Evolutionary conservation across 2,113 vertebrate species (phyloP).

Genomic region (Phyllostomus discolor): DNA sequence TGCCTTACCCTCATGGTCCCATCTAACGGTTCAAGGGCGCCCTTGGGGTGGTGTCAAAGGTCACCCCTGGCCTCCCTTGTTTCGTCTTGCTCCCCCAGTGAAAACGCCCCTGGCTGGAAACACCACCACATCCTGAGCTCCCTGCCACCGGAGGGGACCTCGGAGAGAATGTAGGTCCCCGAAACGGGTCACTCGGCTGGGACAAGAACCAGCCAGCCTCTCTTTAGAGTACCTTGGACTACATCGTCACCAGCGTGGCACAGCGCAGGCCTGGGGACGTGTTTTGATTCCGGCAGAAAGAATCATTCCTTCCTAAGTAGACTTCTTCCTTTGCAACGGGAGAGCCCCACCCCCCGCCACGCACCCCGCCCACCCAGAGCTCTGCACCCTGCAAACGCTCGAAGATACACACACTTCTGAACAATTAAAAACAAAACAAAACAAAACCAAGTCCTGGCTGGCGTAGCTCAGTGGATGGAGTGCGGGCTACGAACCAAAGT

Average conservation of each 20-base stretch:
- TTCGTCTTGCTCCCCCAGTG: not conserved
- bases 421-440: not conserved
- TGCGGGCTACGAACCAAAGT: too few relatives aligned
- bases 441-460: too few relatives aligned
- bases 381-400: not conserved
- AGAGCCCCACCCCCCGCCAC: not conserved
- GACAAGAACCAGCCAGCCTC: not conserved
- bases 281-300: not conserved
- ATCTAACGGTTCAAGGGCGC: too few relatives aligned
- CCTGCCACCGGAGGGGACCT: too few relatives aligned
- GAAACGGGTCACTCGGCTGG: not conserved
- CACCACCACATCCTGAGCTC: fast-evolving
- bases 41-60: too few relatives aligned
- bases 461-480: too few relatives aligned
- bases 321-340: not conserved
- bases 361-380: too few relatives aligned
- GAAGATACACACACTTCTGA: not conserved
- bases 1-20: fast-evolving
- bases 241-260: not conserved
- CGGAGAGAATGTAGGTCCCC: not conserved
- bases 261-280: not conserved
- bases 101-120: not conserved
- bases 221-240: not conserved
- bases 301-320: not conserved
- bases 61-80: not conserved